These are phyloP conservation scores for Stenchaetothrips biformis DNA, from an alignment of 2,888 invertebrate species.

Conservation along the genomic window DNA sequence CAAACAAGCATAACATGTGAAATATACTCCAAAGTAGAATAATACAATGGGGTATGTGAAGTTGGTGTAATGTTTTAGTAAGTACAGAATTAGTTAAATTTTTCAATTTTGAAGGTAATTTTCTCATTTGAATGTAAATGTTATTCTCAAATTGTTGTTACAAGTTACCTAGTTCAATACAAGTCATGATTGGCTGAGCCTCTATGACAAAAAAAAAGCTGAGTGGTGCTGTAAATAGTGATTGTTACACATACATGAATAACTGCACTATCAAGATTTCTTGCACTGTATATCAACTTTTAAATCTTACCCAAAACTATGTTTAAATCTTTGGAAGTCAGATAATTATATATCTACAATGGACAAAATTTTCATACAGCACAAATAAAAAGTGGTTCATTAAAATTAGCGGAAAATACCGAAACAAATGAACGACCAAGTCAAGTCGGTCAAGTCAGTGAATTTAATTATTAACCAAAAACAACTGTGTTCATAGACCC, in stretches of 20 bases:
- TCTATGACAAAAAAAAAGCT: not conserved
- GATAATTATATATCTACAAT: not conserved
- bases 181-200: not conserved
- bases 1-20: not conserved
- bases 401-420: not conserved
- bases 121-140: not conserved
- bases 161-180: not conserved
- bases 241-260: not conserved
- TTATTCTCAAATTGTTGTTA: not conserved
- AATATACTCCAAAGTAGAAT: not conserved
- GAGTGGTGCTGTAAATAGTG: constrained; percentile 23
- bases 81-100: not conserved
- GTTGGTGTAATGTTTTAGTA: not conserved
- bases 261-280: not conserved
- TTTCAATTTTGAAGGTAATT: not conserved
- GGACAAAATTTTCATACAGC: not conserved
- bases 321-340: too few relatives aligned
- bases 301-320: not conserved
- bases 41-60: not conserved
- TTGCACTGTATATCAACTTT: not conserved
- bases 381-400: not conserved
- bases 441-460: not conserved
- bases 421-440: not conserved
- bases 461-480: not conserved
- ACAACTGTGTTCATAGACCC: not conserved